phyloP scores from a whole-genome alignment of 2,113 vertebrate genomes.

The Triplophysa tibetana region DNA sequence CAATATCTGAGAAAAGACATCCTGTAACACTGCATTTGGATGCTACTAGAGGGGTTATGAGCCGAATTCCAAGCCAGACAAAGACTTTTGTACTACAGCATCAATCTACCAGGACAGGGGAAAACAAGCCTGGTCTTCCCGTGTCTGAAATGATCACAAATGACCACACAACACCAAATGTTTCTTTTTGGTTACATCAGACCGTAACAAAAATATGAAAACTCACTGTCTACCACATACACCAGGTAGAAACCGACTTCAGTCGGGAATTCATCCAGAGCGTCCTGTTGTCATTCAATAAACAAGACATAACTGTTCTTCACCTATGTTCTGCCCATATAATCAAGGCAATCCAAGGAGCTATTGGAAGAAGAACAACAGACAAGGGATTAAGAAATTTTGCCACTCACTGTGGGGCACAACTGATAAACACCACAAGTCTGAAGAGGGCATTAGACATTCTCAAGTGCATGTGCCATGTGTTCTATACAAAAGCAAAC shows the following conservation, averaged over 20 bases:
- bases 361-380: background rate
- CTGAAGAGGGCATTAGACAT: background rate
- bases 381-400: background rate
- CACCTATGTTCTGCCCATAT: background rate
- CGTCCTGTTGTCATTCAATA: no score
- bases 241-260: no score
- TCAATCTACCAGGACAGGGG: no score
- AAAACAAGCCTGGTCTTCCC: background rate
- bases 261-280: no score
- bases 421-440: background rate
- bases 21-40: background rate
- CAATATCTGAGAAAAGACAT: background rate
- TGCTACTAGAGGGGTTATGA: slow-evolving; percentile 1
- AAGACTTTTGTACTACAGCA: no score
- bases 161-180: background rate
- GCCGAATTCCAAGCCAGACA: background rate
- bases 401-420: background rate
- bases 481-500: background rate
- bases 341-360: background rate
- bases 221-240: background rate
- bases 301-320: no score
- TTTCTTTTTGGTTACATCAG: background rate
- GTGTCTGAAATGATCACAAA: background rate
- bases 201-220: background rate
- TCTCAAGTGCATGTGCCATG: background rate